Percentiles rank a stretch among this genome's conserved stretches.
These are phyloP conservation scores for Alosa sapidissima DNA, from an alignment of 2,797 vertebrate species.

Conservation along the genomic window DNA sequence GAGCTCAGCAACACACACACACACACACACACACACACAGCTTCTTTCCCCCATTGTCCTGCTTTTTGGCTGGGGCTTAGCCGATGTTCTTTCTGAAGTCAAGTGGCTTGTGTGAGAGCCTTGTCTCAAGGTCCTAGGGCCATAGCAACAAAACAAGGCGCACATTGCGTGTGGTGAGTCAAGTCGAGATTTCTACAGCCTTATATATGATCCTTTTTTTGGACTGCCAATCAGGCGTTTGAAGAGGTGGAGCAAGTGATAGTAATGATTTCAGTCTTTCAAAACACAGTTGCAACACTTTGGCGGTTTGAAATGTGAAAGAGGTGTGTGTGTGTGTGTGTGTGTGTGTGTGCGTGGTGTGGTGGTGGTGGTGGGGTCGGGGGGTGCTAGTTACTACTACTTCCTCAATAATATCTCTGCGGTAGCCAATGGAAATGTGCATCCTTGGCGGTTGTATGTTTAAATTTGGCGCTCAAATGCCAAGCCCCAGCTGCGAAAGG, in stretches of 20 bases:
- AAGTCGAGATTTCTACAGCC: background rate
- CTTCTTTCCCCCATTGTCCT: background rate
- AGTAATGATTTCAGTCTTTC: background rate
- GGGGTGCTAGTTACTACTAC: conserved; percentile 41
- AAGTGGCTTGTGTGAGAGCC: background rate
- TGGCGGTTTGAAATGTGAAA: conserved; percentile 30
- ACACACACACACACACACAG: conserved; percentile 10
- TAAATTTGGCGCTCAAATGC: conserved; percentile 68
- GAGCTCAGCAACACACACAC: conserved; percentile 4
- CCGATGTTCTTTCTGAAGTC: background rate
- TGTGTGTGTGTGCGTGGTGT: conserved; percentile 25
- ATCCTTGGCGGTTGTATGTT: conserved; percentile 46
- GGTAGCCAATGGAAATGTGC: conserved; percentile 55
- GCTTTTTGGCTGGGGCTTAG: background rate
- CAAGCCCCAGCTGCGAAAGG: conserved; percentile 46
- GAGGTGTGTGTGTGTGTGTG: conserved; percentile 25
- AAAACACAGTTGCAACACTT: conserved; percentile 12
- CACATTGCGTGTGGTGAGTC: background rate
- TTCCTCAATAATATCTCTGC: conserved; percentile 57
- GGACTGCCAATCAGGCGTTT: conserved; percentile 20
- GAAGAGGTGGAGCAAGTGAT: background rate
- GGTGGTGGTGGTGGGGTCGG: conserved; percentile 24
- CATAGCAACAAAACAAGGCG: background rate
- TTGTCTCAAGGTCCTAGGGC: background rate
- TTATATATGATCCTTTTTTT: conserved; percentile 45